Percentiles rank a stretch among this genome's conserved stretches.
These are phyloP conservation scores for Platyscelio sp. DNA, from an alignment of 2,888 invertebrate genomes.

Conservation along the genomic window DNA sequence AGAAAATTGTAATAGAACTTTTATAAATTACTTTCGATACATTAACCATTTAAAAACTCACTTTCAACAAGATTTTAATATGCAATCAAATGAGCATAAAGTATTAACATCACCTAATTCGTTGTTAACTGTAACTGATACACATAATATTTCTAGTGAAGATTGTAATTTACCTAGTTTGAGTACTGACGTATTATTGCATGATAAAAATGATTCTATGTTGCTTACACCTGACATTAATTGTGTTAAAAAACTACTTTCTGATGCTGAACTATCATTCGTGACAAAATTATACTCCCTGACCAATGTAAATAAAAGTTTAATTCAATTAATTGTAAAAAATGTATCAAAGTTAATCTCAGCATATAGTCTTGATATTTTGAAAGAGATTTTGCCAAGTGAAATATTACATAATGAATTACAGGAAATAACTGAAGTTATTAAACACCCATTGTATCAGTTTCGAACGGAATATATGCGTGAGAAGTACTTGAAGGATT, in stretches of 20 bases:
- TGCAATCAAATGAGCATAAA: no score
- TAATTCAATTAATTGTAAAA: conserved; percentile 39
- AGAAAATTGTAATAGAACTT: conserved; percentile 23
- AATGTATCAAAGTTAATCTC: conserved; percentile 4
- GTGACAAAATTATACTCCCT: conserved; percentile 37
- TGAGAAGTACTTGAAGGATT: no score
- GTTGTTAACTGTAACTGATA: neutral
- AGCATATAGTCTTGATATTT: no score
- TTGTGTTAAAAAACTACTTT: neutral
- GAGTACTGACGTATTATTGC: neutral
- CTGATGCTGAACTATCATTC: conserved; percentile 16
- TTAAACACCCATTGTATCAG: no score
- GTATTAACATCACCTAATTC: no score
- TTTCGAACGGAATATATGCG: no score
- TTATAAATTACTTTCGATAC: neutral
- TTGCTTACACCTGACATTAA: neutral
- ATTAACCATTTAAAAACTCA: conserved; percentile 39
- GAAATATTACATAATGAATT: no score
- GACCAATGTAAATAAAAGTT: conserved; percentile 26
- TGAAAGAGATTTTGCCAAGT: no score
- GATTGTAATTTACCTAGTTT: neutral
- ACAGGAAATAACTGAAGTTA: no score
- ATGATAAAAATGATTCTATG: neutral
- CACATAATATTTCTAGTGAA: neutral
- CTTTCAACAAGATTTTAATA: neutral